Base-by-base conservation (phyloP, 2,113 vertebrate genomes). In the Pristiophorus japonicus region DNA sequence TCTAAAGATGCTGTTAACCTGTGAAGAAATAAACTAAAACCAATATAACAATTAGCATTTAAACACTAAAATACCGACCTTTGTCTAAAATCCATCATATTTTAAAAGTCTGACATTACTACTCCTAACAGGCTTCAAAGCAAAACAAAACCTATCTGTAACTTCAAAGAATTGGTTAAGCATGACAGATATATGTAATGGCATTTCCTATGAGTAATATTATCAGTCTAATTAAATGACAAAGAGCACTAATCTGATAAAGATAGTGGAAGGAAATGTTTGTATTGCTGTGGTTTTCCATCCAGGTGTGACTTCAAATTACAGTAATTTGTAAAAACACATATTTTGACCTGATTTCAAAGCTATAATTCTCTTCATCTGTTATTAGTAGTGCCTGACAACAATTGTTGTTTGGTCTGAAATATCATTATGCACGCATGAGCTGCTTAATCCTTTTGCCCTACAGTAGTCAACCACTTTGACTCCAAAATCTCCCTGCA, bases 321-420 rank as follows among this genome's bases (percentile, higher is more conserved):
- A 94, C 93, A 94, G 93, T 94, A 70, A 70, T 94, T 94, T 94
- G 93, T 70, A 73, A 70, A 94, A 94, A 94, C 93, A 94, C 10
- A 30, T 73, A 70, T 67, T 94, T 94, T 94, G 93, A 94, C 66
- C 38, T 51, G 93, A 94, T 70, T 73, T 51, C 66, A 94, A 94
- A 94, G 93, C 93, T 70, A 42, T 70, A 94, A 73, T 94, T 94
- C 65, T 70, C 63, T 47, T 94, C 66, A 51, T 70, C 63, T 73
- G 42, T 42, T 94, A 73, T 94, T 94, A 70, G 65, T 94, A 94
- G 66, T 90, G 51, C 63, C 93, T 94, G 93, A 94, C 92, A 67
- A 94, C 93, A 94, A 67, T 94, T 70, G 63, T 70, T 73, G 93
- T 67, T 94, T 94, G 93, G 27, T 47, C 42, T 73, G 27, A 94